These are phyloP conservation scores for Malacosoma neustria DNA, from an alignment of 2,888 invertebrate species.

Conservation along the genomic window DNA sequence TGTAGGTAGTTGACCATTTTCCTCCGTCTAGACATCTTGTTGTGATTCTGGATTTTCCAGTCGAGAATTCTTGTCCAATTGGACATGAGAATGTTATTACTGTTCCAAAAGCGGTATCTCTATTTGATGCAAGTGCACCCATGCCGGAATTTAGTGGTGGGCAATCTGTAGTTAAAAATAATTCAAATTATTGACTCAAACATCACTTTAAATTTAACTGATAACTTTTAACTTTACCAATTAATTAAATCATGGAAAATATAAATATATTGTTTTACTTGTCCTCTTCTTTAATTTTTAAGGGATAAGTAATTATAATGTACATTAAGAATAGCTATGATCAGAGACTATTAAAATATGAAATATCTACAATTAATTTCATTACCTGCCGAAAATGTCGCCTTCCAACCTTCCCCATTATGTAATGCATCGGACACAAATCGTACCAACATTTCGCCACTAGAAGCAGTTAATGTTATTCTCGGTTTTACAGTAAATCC, in stretches of 20 bases:
- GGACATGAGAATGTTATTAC: conserved; percentile 93
- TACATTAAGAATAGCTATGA: neutral
- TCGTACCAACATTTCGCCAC: conserved; percentile 92
- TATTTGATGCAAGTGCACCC: conserved; percentile 91
- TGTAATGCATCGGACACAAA: conserved; percentile 92
- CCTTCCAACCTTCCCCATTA: conserved; percentile 89
- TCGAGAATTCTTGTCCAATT: conserved; percentile 94
- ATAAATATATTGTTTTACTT: too few species aligned
- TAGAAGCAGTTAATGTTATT: conserved; percentile 92
- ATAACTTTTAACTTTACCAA: too few species aligned
- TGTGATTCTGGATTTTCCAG: conserved; percentile 87
- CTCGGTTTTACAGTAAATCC: conserved; percentile 91
- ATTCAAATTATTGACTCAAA: too few species aligned
- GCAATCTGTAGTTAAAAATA: too few species aligned
- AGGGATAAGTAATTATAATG: conserved; percentile 23
- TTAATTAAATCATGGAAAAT: too few species aligned
- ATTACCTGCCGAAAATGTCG: conserved; percentile 91
- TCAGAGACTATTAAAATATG: neutral
- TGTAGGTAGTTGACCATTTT: conserved; percentile 93
- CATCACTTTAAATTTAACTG: too few species aligned
- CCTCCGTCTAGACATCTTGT: conserved; percentile 93
- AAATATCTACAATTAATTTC: too few species aligned
- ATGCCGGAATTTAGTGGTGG: conserved; percentile 88
- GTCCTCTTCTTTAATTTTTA: too few species aligned
- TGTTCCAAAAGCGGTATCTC: conserved; percentile 94